These are phyloP conservation scores for Heliconius erato DNA, from an alignment of 2,888 invertebrate genomes.

Conservation along the genomic window DNA sequence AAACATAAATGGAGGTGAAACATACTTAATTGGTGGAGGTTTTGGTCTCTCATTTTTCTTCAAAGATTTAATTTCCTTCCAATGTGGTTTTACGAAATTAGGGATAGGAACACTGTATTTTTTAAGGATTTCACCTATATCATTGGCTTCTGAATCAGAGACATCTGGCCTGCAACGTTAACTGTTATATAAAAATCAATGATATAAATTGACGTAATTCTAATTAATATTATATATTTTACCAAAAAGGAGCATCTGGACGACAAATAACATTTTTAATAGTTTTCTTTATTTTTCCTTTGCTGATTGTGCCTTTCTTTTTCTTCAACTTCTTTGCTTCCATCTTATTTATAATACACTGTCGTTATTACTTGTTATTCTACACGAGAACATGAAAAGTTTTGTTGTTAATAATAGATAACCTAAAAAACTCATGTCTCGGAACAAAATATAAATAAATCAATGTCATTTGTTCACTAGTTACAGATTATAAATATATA, in stretches of 20 bases:
- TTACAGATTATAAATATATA: too few relatives aligned
- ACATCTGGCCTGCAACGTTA: slow-evolving; percentile 66
- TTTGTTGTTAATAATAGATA: not conserved
- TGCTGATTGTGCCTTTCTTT: slow-evolving; percentile 69
- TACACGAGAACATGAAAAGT: not conserved
- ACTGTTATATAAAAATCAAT: not conserved
- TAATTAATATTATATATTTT: slow-evolving; percentile 24
- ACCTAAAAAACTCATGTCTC: not conserved
- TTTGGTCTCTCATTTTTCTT: slow-evolving; percentile 75
- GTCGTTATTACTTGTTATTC: not conserved
- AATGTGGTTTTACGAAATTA: slow-evolving; percentile 70
- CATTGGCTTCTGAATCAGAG: slow-evolving; percentile 60
- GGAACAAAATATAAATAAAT: not conserved
- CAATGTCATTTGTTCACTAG: not conserved
- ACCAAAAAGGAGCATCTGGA: slow-evolving; percentile 77
- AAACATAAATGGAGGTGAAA: not conserved
- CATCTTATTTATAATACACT: slow-evolving; percentile 39
- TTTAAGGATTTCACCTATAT: slow-evolving; percentile 59
- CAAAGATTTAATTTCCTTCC: slow-evolving; percentile 72
- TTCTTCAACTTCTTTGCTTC: slow-evolving; percentile 68
- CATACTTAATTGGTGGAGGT: slow-evolving; percentile 70
- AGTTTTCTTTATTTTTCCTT: slow-evolving; percentile 79
- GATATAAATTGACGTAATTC: not conserved
- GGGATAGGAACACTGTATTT: slow-evolving; percentile 69
- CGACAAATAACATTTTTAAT: slow-evolving; percentile 78